Conservation (phyloP, 2,888 invertebrate species). For the Dicranocentrus wangi region DNA sequence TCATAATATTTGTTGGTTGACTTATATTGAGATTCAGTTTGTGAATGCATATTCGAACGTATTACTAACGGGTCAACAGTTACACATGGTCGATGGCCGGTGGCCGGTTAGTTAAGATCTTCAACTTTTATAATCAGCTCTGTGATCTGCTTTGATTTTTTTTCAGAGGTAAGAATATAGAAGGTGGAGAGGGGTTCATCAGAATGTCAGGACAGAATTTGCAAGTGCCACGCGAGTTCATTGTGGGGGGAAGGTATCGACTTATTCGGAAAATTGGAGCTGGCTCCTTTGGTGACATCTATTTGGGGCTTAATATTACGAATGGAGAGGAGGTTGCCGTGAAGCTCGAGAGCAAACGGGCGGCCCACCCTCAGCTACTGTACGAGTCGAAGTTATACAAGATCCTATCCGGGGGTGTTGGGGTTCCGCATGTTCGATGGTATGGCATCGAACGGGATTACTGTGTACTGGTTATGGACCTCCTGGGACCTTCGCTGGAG, state of each 20-base stretch:
- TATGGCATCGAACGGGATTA: constrained; percentile 97
- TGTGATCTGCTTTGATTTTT: no score
- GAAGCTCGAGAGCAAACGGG: constrained; percentile 96
- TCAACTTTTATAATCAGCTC: no score
- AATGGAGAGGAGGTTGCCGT: constrained; percentile 99
- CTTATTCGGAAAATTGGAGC: constrained; percentile 97
- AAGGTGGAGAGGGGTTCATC: neutral
- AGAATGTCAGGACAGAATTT: constrained; percentile 69
- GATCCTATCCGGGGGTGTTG: constrained; percentile 96
- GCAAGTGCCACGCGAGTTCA: constrained; percentile 81
- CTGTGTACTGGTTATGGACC: constrained; percentile 99
- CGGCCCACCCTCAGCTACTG: constrained; percentile 97
- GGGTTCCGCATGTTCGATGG: constrained; percentile 97
- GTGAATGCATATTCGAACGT: no score
- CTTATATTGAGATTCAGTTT: no score
- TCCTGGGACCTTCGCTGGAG: constrained; percentile 97
- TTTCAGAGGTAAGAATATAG: neutral
- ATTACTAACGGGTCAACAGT: no score
- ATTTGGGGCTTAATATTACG: constrained; percentile 91
- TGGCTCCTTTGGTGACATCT: constrained; percentile 99
- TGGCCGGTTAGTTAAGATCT: no score
- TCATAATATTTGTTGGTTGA: no score
- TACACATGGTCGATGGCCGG: no score
- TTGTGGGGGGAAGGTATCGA: constrained; percentile 94
- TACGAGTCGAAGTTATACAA: constrained; percentile 99